phyloP scores from a whole-genome alignment of 2,797 vertebrate species.

The Notoglanidium macrostoma region DNA sequence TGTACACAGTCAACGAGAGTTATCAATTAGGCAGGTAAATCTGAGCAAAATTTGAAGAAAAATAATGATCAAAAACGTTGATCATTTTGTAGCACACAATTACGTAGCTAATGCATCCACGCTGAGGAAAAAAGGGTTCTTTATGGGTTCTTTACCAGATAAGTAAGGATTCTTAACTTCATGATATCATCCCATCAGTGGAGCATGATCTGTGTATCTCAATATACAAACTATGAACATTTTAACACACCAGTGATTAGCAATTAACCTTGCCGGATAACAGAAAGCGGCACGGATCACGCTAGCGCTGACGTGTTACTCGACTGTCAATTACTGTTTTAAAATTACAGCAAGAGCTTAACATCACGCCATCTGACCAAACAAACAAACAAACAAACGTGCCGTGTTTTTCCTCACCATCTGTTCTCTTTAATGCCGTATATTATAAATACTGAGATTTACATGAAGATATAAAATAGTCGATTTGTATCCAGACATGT shows the following conservation, averaged over 20 bases:
- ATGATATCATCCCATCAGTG: too few species aligned
- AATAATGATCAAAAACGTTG: not conserved
- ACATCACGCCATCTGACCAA: not conserved
- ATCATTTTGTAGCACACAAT: not conserved
- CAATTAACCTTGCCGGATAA: not conserved
- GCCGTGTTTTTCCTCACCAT: constrained; percentile 59
- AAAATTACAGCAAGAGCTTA: not conserved
- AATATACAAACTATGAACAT: not conserved
- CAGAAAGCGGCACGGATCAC: not conserved
- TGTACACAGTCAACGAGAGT: not conserved
- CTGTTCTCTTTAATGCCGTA: constrained; percentile 81
- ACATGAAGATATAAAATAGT: constrained; percentile 89
- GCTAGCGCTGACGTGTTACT: not conserved
- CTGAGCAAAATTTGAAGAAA: not conserved
- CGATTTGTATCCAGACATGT: constrained; percentile 72
- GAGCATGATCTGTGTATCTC: not conserved
- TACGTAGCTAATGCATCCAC: not conserved
- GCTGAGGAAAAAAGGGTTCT: not conserved
- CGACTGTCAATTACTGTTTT: not conserved
- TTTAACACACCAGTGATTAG: not conserved
- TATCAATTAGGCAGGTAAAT: not conserved
- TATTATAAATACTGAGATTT: constrained; percentile 92
- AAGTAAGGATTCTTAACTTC: not conserved
- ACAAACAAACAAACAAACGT: constrained; percentile 51
- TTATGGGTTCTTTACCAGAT: not conserved